phyloP scores from a whole-genome alignment of 1,140 invertebrate species.

The Pseudomyrmex concolor region DNA sequence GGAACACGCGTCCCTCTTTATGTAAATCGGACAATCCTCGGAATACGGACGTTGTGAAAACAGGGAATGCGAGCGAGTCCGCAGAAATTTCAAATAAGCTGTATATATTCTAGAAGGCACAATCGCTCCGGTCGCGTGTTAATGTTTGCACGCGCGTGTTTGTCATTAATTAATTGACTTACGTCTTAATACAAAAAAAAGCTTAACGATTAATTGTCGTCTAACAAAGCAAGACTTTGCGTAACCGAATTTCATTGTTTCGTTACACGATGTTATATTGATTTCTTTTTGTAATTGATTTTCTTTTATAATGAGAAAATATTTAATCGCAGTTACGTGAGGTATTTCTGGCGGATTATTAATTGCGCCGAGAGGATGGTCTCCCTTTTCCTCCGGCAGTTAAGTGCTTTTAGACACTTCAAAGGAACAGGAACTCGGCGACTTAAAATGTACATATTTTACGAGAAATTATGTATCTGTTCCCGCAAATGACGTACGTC shows the following conservation, averaged over 20 bases:
- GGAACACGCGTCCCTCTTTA: constrained; percentile 68
- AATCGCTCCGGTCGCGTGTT: not conserved
- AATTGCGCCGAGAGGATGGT: not conserved
- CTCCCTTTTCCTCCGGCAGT: not conserved
- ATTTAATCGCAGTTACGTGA: no score
- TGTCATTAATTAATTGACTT: not conserved
- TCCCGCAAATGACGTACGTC: not conserved
- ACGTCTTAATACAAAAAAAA: no score
- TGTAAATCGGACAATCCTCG: constrained; percentile 63
- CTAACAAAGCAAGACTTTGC: no score
- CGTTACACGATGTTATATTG: no score
- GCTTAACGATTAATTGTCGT: no score
- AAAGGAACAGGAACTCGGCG: constrained; percentile 34
- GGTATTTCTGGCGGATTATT: no score
- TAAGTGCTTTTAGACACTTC: constrained; percentile 13
- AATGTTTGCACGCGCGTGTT: not conserved
- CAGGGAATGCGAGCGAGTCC: not conserved
- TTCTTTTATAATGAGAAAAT: no score
- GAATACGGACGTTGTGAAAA: not conserved
- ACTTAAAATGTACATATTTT: constrained; percentile 30
- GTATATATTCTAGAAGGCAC: not conserved
- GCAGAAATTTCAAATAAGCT: not conserved
- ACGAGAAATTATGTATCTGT: constrained; percentile 13
- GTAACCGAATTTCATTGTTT: no score
- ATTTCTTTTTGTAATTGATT: no score